Conservation (phyloP, 2,797 vertebrate species). For the Lutjanus campechanus region DNA sequence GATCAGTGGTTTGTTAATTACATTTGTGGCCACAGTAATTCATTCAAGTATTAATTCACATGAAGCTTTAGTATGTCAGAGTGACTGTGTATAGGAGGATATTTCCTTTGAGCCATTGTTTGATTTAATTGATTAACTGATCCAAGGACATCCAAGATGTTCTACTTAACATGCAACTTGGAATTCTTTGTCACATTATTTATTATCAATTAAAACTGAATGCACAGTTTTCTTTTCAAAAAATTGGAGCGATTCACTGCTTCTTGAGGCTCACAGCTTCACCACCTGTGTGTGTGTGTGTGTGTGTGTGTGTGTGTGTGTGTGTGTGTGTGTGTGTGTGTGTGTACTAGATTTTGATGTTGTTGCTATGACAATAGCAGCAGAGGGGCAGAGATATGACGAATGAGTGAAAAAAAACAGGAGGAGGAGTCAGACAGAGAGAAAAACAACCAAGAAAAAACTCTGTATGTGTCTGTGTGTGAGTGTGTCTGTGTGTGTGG, state of each 20-base stretch:
- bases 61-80: no score
- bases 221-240: neutral
- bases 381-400: conserved; percentile 28
- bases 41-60: no score
- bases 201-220: conserved; percentile 1
- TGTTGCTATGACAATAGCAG: conserved; percentile 56
- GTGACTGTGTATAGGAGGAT: no score
- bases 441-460: conserved; percentile 54
- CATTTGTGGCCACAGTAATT: no score
- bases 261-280: neutral
- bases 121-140: neutral
- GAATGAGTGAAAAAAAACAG: conserved; percentile 20
- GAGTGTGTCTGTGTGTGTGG: conserved; percentile 18
- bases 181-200: neutral
- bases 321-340: conserved; percentile 3
- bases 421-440: conserved; percentile 44
- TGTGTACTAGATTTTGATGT: conserved; percentile 28
- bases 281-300: neutral
- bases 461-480: conserved; percentile 4
- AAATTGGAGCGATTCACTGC: neutral
- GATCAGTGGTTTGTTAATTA: no score
- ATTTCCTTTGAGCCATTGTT: neutral
- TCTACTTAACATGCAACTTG: neutral
- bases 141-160: no score
- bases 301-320: conserved; percentile 1